These are phyloP conservation scores for Bolinopsis microptera DNA, from an alignment of 37 sponge, comb jelly and placozoan species.

Conservation along the genomic window DNA sequence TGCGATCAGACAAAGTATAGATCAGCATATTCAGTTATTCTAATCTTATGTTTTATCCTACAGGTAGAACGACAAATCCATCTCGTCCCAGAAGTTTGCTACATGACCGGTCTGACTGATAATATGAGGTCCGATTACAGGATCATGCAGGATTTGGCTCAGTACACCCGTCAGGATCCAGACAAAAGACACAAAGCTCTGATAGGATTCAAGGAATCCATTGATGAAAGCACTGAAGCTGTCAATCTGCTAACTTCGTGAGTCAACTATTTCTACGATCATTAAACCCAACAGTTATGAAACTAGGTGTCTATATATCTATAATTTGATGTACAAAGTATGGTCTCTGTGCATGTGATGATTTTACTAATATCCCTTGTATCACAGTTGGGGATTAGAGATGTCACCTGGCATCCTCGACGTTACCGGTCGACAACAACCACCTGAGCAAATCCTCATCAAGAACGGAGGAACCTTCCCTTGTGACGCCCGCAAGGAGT, in stretches of 20 bases:
- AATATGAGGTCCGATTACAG: slow-evolving; percentile 17
- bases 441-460: background rate
- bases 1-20: too few relatives aligned
- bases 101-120: slow-evolving; percentile 66
- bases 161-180: slow-evolving; percentile 50
- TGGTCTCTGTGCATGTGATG: too few relatives aligned
- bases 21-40: too few relatives aligned
- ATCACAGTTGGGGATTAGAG: slow-evolving; percentile 31
- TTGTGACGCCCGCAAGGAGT: background rate
- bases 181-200: background rate
- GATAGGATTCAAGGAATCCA: slow-evolving; percentile 9
- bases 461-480: background rate
- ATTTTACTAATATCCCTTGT: too few relatives aligned
- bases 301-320: too few relatives aligned
- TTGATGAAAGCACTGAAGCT: slow-evolving; percentile 22
- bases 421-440: background rate
- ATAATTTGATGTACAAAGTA: too few relatives aligned
- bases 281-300: too few relatives aligned
- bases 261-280: too few relatives aligned
- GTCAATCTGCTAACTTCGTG: background rate
- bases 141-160: slow-evolving; percentile 61
- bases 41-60: too few relatives aligned
- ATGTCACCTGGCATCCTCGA: background rate
- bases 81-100: slow-evolving; percentile 63
- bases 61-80: background rate